These are phyloP conservation scores for Alouatta palliata DNA, from an alignment of 2,113 vertebrate species.

Conservation along the genomic window DNA sequence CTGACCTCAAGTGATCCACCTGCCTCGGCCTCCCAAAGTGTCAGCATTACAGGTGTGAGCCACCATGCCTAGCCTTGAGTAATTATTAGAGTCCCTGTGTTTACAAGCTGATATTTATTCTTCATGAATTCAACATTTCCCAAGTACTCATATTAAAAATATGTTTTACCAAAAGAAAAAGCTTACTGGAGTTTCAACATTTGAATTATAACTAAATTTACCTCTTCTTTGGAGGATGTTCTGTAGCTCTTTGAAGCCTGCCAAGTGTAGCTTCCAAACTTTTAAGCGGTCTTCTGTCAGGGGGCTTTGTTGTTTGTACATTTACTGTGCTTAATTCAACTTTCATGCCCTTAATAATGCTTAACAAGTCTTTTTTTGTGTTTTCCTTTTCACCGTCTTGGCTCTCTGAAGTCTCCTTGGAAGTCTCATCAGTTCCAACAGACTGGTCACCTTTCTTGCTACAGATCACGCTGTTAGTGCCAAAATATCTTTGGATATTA, in stretches of 20 bases:
- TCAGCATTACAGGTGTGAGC: not conserved
- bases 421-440: not conserved
- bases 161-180: conserved; percentile 12
- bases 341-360: conserved; percentile 91
- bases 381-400: conserved; percentile 34
- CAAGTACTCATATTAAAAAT: not conserved
- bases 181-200: not conserved
- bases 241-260: conserved; percentile 79
- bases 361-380: conserved; percentile 86
- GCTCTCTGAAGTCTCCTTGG: conserved; percentile 42
- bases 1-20: not conserved
- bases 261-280: conserved; percentile 72
- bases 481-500: conserved; percentile 73
- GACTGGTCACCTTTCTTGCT: conserved; percentile 68
- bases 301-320: conserved; percentile 72
- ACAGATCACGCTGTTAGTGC: conserved; percentile 50
- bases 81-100: not conserved
- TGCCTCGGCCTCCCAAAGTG: not conserved
- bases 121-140: not conserved
- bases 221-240: conserved; percentile 79
- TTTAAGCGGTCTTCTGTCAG: not conserved
- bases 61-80: not conserved
- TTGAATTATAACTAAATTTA: conserved; percentile 74
- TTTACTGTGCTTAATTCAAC: conserved; percentile 88
- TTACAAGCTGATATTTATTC: not conserved